A percentile compares a stretch with the other conserved stretches of the same genome.
phyloP scores from a whole-genome alignment of 2,888 invertebrate genomes.

The Coelogynopora nodosa region DNA sequence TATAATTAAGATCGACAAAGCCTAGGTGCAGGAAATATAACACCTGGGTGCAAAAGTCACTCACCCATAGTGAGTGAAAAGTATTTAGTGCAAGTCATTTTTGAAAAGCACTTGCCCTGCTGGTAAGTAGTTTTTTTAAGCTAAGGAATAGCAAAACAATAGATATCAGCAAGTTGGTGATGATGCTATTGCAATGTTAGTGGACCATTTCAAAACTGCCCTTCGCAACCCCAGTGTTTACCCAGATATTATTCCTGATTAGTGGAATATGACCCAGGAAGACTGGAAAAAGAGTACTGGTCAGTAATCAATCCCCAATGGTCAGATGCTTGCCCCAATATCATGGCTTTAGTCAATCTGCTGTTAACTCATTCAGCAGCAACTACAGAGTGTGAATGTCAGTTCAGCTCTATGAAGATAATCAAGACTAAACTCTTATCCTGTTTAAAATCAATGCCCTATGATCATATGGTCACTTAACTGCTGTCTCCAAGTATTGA shows the following conservation, averaged over 20 bases:
- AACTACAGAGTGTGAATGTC: neutral
- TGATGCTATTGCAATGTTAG: neutral
- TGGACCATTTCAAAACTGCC: neutral
- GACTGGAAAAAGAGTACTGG: neutral
- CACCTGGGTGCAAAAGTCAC: neutral
- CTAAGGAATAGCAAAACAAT: neutral
- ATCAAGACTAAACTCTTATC: neutral
- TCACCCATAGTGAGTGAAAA: neutral
- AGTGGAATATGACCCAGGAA: neutral
- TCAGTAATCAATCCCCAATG: neutral
- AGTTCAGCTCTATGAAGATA: neutral
- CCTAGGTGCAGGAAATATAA: too few species aligned
- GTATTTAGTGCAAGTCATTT: neutral
- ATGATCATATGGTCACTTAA: neutral
- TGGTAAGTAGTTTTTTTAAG: too few species aligned
- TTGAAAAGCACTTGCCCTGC: too few species aligned
- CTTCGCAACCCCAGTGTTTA: neutral
- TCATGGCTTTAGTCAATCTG: neutral
- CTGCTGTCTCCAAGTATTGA: neutral
- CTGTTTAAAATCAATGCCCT: too few species aligned
- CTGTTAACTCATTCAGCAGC: neutral
- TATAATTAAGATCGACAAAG: too few species aligned
- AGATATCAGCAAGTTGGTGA: neutral
- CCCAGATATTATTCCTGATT: neutral
- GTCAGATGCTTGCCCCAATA: neutral